phyloP scores from a whole-genome alignment of 2,888 invertebrate genomes.

The Hydraecia micacea region DNA sequence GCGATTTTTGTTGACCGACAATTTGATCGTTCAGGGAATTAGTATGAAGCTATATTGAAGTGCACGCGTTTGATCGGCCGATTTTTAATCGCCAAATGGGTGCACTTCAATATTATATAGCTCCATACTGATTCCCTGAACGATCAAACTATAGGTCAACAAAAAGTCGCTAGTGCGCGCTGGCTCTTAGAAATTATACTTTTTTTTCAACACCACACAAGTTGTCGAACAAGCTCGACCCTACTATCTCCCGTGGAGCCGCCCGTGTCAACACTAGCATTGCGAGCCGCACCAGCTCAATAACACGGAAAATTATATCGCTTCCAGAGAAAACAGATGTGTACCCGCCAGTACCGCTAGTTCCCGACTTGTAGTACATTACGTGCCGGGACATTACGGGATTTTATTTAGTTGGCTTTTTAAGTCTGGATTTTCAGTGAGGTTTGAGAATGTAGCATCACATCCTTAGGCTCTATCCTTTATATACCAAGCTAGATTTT shows the following conservation, averaged over 20 bases:
- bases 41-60: too few species aligned
- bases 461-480: neutral
- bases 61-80: too few species aligned
- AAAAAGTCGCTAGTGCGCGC: too few species aligned
- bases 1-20: too few species aligned
- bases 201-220: neutral
- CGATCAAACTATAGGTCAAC: too few species aligned
- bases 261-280: conserved; percentile 67
- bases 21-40: too few species aligned
- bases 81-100: too few species aligned
- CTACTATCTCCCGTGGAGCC: conserved; percentile 32
- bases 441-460: neutral
- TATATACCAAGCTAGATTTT: neutral
- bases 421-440: neutral
- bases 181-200: too few species aligned
- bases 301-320: conserved; percentile 75
- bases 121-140: too few species aligned
- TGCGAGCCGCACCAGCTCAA: conserved; percentile 67
- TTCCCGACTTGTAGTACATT: conserved; percentile 17
- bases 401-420: conserved; percentile 26
- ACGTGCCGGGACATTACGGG: conserved; percentile 6
- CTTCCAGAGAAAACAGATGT: conserved; percentile 69
- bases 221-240: conserved; percentile 22
- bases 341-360: conserved; percentile 25
- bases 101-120: too few species aligned